These are phyloP conservation scores for Galbula dea DNA, from an alignment of 2,113 vertebrate genomes.

Conservation along the genomic window DNA sequence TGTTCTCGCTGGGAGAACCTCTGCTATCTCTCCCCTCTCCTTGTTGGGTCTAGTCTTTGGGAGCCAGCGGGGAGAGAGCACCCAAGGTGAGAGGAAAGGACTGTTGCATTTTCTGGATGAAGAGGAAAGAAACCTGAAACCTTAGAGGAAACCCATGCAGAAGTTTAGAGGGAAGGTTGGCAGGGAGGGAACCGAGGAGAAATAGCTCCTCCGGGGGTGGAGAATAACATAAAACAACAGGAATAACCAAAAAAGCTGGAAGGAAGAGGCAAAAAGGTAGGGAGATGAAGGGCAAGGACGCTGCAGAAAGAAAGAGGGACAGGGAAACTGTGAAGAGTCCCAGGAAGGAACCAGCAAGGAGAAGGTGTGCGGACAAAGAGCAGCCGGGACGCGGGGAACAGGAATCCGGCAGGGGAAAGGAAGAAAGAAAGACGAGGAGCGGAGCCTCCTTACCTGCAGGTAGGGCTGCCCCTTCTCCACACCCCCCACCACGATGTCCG, in stretches of 20 bases:
- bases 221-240: background rate
- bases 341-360: background rate
- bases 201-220: background rate
- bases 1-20: background rate
- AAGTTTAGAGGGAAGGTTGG: background rate
- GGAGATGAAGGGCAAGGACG: background rate
- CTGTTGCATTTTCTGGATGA: background rate
- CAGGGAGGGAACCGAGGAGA: background rate
- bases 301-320: background rate
- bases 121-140: background rate
- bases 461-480: slow-evolving; percentile 81
- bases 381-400: background rate
- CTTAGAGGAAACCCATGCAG: background rate
- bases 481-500: slow-evolving; percentile 84
- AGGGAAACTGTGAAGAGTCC: background rate
- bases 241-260: background rate
- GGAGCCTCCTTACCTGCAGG: slow-evolving; percentile 75
- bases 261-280: background rate
- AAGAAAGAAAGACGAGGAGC: background rate
- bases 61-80: background rate
- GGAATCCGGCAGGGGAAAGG: background rate
- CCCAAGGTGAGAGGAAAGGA: background rate
- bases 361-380: background rate
- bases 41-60: background rate
- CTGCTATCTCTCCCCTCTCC: background rate